These are phyloP conservation scores for Coregonus ussuriensis DNA, from an alignment of 2,797 vertebrate species.

Conservation along the genomic window DNA sequence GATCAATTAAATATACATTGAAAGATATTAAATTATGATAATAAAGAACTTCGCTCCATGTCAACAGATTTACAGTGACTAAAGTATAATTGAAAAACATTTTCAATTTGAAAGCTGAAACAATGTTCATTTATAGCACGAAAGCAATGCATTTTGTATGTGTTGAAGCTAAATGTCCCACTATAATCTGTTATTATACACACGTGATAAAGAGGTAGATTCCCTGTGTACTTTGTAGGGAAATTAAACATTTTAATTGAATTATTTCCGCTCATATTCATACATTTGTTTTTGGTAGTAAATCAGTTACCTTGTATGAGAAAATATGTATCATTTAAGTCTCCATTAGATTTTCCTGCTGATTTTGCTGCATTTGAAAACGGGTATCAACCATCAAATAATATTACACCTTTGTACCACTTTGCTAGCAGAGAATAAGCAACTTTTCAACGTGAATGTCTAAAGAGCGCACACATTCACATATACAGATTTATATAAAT, in stretches of 20 bases:
- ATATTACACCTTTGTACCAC: neutral
- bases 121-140: too few relatives aligned
- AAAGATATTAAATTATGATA: neutral
- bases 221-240: neutral
- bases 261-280: neutral
- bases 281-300: neutral
- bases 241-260: neutral
- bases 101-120: neutral
- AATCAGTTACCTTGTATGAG: neutral
- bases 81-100: neutral
- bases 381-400: neutral
- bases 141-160: neutral
- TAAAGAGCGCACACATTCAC: neutral
- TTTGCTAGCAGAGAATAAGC: neutral
- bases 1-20: neutral
- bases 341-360: too few relatives aligned
- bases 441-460: neutral
- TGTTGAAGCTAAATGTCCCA: neutral
- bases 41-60: neutral
- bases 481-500: neutral
- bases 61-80: neutral
- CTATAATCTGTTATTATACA: neutral
- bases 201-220: neutral
- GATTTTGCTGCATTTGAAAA: neutral
- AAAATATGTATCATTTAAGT: too few relatives aligned